Conservation (phyloP, 2,113 vertebrate species). For the Coracopsis vasa region DNA sequence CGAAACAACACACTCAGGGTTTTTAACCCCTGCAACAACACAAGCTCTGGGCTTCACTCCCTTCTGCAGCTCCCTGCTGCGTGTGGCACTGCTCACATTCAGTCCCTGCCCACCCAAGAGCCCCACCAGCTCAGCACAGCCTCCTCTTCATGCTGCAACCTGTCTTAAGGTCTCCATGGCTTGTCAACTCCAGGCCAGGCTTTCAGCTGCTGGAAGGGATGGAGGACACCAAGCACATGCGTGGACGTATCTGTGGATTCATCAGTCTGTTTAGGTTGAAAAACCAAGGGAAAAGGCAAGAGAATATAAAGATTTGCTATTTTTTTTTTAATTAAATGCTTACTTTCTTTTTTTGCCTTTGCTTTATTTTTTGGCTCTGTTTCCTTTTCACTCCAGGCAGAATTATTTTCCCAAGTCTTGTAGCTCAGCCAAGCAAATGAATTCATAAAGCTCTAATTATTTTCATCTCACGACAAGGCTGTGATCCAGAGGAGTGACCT, state of each 20-base stretch:
- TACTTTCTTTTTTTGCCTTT: not conserved
- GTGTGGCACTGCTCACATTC: fast-evolving
- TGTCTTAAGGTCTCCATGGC: not conserved
- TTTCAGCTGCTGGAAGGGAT: not conserved
- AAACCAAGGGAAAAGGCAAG: not conserved
- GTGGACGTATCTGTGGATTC: not conserved
- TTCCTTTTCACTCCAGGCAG: not conserved
- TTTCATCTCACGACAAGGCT: not conserved
- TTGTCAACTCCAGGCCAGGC: not conserved
- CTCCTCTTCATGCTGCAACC: not conserved
- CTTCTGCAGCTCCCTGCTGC: not conserved
- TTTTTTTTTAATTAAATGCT: not conserved
- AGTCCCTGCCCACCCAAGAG: fast-evolving
- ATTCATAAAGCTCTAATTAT: not conserved
- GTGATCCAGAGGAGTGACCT: not conserved
- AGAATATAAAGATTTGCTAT: not conserved
- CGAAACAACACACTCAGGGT: not conserved
- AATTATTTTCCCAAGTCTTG: not conserved
- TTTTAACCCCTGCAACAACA: not conserved
- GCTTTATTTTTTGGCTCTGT: not conserved
- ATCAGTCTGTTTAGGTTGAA: not conserved
- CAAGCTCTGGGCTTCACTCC: not conserved
- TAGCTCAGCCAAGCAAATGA: not conserved
- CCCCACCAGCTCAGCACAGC: not conserved
- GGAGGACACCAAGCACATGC: not conserved